Percentiles rank a stretch among this genome's conserved stretches.
Conservation (phyloP, 2,888 invertebrate genomes). For the Diaperis boleti region DNA sequence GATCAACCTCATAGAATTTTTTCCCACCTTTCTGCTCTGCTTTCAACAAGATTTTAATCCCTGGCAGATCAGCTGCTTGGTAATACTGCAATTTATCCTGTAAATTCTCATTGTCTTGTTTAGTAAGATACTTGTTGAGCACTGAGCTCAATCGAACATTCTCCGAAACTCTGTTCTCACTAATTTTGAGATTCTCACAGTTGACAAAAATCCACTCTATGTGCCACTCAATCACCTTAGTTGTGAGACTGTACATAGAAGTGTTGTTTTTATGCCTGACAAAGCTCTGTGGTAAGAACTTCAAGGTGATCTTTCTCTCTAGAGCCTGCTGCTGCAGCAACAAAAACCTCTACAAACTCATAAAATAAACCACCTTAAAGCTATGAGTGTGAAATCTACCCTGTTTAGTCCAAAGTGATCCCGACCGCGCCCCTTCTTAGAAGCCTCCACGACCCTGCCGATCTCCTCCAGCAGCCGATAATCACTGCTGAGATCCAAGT, state of each 20-base stretch:
- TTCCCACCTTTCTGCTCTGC: constrained; percentile 72
- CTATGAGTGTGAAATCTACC: constrained; percentile 1
- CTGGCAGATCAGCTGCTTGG: constrained; percentile 73
- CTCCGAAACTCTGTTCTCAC: constrained; percentile 77
- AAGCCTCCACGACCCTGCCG: constrained; percentile 75
- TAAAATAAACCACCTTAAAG: background rate
- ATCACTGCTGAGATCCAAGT: constrained; percentile 84
- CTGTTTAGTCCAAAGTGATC: background rate
- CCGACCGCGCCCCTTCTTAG: constrained; percentile 66
- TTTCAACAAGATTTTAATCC: constrained; percentile 77
- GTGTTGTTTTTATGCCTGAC: constrained; percentile 78
- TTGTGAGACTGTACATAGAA: constrained; percentile 76
- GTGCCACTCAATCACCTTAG: constrained; percentile 80
- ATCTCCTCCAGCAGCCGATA: constrained; percentile 87
- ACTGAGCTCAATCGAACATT: constrained; percentile 71
- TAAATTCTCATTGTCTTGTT: constrained; percentile 61
- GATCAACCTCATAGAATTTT: constrained; percentile 79
- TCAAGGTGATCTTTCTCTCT: constrained; percentile 72
- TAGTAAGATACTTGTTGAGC: constrained; percentile 74
- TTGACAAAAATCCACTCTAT: constrained; percentile 87
- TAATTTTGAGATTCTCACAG: constrained; percentile 74
- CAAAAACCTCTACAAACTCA: constrained; percentile 15
- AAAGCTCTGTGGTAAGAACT: constrained; percentile 81
- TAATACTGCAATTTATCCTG: constrained; percentile 76
- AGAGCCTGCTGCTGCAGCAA: constrained; percentile 67